A percentile compares a stretch with the other conserved stretches of the same genome.
phyloP scores from a whole-genome alignment of 2,113 vertebrate genomes.

The Cavia aperea region DNA sequence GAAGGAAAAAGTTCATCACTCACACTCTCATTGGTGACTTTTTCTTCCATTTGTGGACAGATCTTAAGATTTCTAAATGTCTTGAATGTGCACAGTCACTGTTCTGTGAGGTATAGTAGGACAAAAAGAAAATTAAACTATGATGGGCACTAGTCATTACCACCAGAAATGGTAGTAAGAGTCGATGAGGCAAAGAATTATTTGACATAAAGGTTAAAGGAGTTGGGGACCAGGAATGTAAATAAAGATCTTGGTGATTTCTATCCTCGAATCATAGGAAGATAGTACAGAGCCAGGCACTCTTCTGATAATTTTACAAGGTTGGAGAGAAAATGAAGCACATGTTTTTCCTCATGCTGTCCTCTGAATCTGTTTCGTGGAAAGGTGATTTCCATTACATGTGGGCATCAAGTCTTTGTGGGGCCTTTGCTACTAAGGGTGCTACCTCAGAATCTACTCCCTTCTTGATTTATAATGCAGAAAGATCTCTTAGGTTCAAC shows the following conservation, averaged over 20 bases:
- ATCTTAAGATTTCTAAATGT: conserved; percentile 1
- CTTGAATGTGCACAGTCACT: neutral
- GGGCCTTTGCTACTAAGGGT: neutral
- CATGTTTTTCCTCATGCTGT: neutral
- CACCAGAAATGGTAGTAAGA: neutral
- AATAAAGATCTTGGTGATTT: neutral
- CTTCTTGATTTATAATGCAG: neutral
- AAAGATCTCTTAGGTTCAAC: neutral
- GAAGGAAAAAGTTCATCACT: neutral
- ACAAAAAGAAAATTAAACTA: neutral
- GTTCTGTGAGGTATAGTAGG: neutral
- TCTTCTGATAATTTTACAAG: neutral
- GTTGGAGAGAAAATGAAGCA: neutral
- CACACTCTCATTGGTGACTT: neutral
- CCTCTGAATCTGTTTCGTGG: neutral
- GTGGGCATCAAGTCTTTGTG: neutral
- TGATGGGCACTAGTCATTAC: neutral
- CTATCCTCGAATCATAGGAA: neutral
- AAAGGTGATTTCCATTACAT: neutral
- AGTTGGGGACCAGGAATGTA: neutral
- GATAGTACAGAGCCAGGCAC: neutral
- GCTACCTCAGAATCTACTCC: neutral
- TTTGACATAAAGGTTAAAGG: neutral
- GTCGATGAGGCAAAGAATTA: neutral
- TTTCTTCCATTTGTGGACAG: neutral